These are phyloP conservation scores for Pocillopora verrucosa DNA, from an alignment of 64 coral and sea anemone species.

Conservation along the genomic window DNA sequence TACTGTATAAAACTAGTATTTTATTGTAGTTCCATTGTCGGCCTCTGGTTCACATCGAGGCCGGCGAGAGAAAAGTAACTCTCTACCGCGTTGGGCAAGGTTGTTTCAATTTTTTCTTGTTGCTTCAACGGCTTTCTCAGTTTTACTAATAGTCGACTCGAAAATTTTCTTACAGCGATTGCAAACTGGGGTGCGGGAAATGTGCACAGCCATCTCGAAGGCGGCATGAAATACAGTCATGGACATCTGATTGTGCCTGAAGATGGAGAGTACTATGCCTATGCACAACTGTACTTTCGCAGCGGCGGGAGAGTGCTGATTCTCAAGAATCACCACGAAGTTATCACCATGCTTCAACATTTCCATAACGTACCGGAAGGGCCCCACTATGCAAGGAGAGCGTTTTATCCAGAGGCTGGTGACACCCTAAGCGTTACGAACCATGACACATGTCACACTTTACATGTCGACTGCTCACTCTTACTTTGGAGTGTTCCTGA, in stretches of 20 bases:
- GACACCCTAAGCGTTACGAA: neutral
- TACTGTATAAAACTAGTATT: too few relatives aligned
- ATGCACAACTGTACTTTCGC: neutral
- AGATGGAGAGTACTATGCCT: neutral
- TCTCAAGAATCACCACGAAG: neutral
- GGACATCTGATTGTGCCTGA: neutral
- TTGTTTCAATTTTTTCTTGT: neutral
- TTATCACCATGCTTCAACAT: neutral
- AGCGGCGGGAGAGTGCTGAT: neutral
- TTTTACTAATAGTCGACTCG: neutral
- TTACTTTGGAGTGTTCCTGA: slow-evolving; percentile 3
- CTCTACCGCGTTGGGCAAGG: neutral
- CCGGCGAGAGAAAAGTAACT: neutral
- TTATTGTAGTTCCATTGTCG: too few relatives aligned
- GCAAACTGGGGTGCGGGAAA: neutral
- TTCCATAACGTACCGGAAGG: too few relatives aligned
- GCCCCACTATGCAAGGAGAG: neutral
- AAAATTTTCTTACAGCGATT: neutral
- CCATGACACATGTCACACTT: neutral
- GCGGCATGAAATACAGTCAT: neutral
- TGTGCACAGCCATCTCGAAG: neutral
- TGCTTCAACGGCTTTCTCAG: too few relatives aligned
- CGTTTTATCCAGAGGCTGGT: neutral
- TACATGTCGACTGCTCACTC: neutral
- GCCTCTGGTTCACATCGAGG: slow-evolving; percentile 2